These are phyloP conservation scores for Acanthoscelides obtectus DNA, from an alignment of 2,888 invertebrate species.

Conservation along the genomic window DNA sequence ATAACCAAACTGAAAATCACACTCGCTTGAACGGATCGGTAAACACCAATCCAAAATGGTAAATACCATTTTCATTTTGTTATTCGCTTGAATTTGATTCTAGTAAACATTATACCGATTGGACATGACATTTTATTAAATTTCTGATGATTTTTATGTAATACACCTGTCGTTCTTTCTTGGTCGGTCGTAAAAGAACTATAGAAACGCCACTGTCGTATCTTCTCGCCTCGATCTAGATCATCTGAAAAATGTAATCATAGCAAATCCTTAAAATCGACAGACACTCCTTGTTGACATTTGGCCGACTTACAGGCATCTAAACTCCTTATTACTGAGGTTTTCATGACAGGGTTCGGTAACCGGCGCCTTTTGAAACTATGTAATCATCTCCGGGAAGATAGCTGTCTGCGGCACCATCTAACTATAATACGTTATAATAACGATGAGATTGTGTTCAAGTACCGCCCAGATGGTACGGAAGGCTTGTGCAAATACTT, in stretches of 20 bases:
- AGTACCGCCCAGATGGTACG: background rate
- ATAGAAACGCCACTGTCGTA: background rate
- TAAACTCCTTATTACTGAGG: background rate
- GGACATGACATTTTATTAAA: too few relatives aligned
- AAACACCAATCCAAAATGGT: too few relatives aligned
- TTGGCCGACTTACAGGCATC: background rate
- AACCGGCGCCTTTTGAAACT: background rate
- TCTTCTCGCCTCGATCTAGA: conserved; percentile 9
- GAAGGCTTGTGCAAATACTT: too few relatives aligned
- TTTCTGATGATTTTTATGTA: too few relatives aligned
- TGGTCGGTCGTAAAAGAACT: too few relatives aligned
- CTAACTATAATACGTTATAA: background rate
- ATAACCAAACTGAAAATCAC: too few relatives aligned
- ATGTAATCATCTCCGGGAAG: background rate
- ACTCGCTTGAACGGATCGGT: too few relatives aligned
- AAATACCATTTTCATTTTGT: too few relatives aligned
- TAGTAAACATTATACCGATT: too few relatives aligned
- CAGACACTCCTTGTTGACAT: conserved; percentile 10
- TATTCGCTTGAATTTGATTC: too few relatives aligned
- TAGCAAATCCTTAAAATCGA: conserved; percentile 3
- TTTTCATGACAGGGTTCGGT: background rate
- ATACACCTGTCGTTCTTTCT: too few relatives aligned
- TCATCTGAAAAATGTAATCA: conserved; percentile 7
- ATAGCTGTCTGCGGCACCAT: background rate
- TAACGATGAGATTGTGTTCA: background rate